Base-by-base conservation (phyloP, 92 coral and sea anemone species). In the Galaxea fascicularis region DNA sequence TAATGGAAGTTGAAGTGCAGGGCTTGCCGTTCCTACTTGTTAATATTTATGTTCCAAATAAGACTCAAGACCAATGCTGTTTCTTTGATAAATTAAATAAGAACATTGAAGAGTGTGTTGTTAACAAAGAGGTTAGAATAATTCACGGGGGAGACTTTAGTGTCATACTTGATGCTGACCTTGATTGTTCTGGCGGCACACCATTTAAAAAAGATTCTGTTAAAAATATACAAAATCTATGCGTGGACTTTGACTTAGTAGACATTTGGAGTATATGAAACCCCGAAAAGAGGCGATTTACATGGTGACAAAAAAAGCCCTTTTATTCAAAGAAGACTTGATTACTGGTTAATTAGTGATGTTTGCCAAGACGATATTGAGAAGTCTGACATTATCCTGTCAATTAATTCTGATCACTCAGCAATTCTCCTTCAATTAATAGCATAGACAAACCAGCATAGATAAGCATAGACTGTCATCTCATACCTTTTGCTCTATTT, bases 31-130 rank as follows among this genome's bases (percentile, higher is more conserved):
- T 77, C 66, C 31, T 89, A 25, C 41, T 89, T 8, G 89, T 79
- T 4, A 89, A 84, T 41, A 45, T 89, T 16, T 84, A 89, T 45
- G 92, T 86, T 13, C 92, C 89, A 11, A 89, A 71, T 20, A 80
- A 77, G 46, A 53, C 25, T 28, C 31, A 65, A 26, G 86, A 84
- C 16, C 82, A 89, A 84, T 57, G 78, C 18, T 20, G 22, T 20
- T 83, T 83, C 31, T 84, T 76, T 49, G 73, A 63, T 25, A 77
- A 78, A 9, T 9, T 89, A 73, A 74, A 56, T 49, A 57, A 84
- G 10, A 52, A 10, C 24, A 58, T 84, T 46, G 82, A 89, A 28
- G 60, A 30, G 5, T 20, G 13, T 29, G 58, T 69, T 6, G 58
- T 47, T 13, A 66, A 62, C 44, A 79, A 41, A 9, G 82, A 89